Evolutionary conservation across 2,113 vertebrate genomes (phyloP).

Genomic region (Ptychochromis oligacanthus): DNA sequence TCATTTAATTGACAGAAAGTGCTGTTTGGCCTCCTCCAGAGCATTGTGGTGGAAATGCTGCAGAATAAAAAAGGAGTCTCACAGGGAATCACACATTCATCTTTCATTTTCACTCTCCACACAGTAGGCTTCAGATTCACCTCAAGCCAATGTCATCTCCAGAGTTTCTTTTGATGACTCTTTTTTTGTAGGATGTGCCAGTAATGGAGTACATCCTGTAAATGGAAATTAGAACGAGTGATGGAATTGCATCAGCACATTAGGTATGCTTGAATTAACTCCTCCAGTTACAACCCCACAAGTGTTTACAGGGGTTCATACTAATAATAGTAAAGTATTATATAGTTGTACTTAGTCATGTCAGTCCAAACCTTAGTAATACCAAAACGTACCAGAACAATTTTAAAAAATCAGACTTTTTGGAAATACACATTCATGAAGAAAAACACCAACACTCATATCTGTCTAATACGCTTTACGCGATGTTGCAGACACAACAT

Average conservation of each 20-base stretch:
- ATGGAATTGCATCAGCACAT: neutral
- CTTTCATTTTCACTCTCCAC: constrained; percentile 13
- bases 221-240: neutral
- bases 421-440: neutral
- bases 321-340: neutral
- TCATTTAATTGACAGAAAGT: constrained; percentile 53
- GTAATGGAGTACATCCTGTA: neutral
- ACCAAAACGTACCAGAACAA: neutral
- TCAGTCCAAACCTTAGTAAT: neutral
- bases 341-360: neutral
- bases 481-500: no score
- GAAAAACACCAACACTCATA: no score
- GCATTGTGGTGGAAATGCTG: constrained; percentile 26
- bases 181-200: neutral
- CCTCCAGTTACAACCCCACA: neutral
- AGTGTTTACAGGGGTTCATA: neutral
- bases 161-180: neutral
- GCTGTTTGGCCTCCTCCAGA: constrained; percentile 28
- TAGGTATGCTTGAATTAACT: neutral
- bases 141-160: neutral
- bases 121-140: constrained; percentile 7
- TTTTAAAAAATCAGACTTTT: no score
- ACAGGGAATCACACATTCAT: neutral
- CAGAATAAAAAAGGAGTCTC: constrained; percentile 20
- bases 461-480: no score